Evolutionary conservation across 1,140 invertebrate species (phyloP), one percentile per base, ranked within the genome.

Genomic region (Aphaenogaster ashmeadi): DNA sequence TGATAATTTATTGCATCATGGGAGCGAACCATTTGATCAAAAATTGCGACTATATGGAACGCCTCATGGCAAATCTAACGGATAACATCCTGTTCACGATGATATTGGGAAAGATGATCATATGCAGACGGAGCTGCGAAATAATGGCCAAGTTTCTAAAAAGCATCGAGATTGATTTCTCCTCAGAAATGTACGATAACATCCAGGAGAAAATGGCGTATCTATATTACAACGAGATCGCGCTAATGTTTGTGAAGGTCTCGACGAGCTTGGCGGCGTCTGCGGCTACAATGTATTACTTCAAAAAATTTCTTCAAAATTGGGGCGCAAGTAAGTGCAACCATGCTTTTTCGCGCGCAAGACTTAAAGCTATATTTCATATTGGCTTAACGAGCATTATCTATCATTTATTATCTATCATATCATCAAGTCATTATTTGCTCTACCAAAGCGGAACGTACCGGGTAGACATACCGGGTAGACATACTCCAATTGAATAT

Each of bases 31-130:
- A 89, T 47, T 27, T 89, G 4, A 38, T 71, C 5, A 60, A 62
- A 8, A 8, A 52, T 27, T 0, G 67, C 15, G 9, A 15, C 7
- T 15, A 88, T 8, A 18, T 75, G 9, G 67, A 86, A 6, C 0
- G 1, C 3, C 5, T 78, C 11, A 33, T 90, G 3, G 47, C 2
- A 0, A 91, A 89, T 62, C 60, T 91, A 13, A 50, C 78, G 15
- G 89, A 87, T 3, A 91, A 21, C 18, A 5, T 71, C 6, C 3
- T 80, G 0, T 8, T 41, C 0, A 60, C 13, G 0, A 60, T 81
- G 47, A 50, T 84, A 84, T 0, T 75, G 15, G 80, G 80, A 18
- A 84, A 84, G 9, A 50, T 84, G 56, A 2, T 47, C 13, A 27
- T 84, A 27, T 38, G 38, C 69, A 58, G 27, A 47, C 3, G 13